These are phyloP conservation scores for Pterocles orientalis DNA, from an alignment of 2,113 vertebrate genomes.

Conservation along the genomic window DNA sequence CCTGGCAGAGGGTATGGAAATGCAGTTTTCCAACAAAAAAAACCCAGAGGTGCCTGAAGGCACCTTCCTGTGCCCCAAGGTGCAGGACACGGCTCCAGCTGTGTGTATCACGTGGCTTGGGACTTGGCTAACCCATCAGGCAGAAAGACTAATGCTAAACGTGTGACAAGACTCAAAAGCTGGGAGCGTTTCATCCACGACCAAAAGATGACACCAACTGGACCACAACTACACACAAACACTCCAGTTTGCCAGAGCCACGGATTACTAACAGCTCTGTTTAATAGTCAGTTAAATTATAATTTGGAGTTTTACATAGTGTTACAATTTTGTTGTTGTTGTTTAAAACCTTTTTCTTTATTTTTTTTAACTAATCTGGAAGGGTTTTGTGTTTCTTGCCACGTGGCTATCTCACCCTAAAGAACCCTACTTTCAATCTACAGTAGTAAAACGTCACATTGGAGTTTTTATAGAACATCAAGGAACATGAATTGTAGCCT, in stretches of 20 bases:
- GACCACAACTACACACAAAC: constrained; percentile 52
- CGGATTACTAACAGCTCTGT: constrained; percentile 70
- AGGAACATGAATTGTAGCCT: constrained; percentile 65
- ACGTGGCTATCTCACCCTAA: constrained; percentile 27
- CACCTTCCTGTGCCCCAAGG: accelerated
- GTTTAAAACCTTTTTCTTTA: constrained; percentile 40
- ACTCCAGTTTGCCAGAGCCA: constrained; percentile 42
- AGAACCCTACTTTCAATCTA: constrained; percentile 64
- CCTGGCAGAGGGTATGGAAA: neutral
- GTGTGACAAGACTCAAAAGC: constrained; percentile 24
- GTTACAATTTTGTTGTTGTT: constrained; percentile 53
- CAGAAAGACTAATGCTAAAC: constrained; percentile 16
- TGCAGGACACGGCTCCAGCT: accelerated
- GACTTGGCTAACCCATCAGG: neutral
- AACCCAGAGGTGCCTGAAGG: neutral
- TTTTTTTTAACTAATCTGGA: constrained; percentile 57
- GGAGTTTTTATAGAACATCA: constrained; percentile 73
- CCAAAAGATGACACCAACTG: constrained; percentile 43
- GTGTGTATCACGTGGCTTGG: neutral
- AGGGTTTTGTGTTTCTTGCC: constrained; percentile 37
- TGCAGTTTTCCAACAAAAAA: neutral
- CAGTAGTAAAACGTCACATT: constrained; percentile 65
- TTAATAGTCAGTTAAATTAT: constrained; percentile 76
- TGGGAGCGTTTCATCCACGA: neutral
- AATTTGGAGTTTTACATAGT: constrained; percentile 71